A percentile compares a stretch with the other conserved stretches of the same genome.
phyloP scores from a whole-genome alignment of 2,113 vertebrate species.

The Colius striatus region DNA sequence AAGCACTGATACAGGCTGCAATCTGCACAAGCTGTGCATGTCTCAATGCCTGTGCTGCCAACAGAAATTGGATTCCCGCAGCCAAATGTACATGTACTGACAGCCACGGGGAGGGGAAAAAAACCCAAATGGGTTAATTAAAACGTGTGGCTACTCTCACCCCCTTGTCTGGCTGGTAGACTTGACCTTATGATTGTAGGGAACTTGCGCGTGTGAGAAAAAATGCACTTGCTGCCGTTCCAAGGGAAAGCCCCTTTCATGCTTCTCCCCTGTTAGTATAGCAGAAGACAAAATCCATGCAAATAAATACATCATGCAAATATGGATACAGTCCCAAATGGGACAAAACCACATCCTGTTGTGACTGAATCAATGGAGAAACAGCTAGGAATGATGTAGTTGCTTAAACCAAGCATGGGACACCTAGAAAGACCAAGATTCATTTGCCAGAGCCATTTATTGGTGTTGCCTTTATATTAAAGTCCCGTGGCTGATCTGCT shows the following conservation, averaged over 20 bases:
- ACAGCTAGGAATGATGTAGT: neutral
- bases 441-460: neutral
- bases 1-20: neutral
- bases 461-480: neutral
- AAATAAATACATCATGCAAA: neutral
- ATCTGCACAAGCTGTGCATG: neutral
- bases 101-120: neutral
- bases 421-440: neutral
- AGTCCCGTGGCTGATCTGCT: neutral
- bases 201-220: neutral
- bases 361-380: neutral
- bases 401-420: neutral
- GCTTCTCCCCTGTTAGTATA: neutral
- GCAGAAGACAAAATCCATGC: neutral
- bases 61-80: neutral
- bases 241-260: neutral
- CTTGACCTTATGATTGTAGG: neutral
- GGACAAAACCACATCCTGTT: neutral
- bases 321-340: neutral
- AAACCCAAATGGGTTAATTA: neutral
- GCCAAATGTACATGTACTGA: constrained; percentile 5
- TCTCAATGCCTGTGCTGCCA: neutral
- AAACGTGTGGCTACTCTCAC: neutral
- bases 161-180: neutral
- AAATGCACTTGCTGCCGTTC: neutral